Conservation (phyloP, 2,888 invertebrate genomes). For the Scaptomyza cyrtandrae region DNA sequence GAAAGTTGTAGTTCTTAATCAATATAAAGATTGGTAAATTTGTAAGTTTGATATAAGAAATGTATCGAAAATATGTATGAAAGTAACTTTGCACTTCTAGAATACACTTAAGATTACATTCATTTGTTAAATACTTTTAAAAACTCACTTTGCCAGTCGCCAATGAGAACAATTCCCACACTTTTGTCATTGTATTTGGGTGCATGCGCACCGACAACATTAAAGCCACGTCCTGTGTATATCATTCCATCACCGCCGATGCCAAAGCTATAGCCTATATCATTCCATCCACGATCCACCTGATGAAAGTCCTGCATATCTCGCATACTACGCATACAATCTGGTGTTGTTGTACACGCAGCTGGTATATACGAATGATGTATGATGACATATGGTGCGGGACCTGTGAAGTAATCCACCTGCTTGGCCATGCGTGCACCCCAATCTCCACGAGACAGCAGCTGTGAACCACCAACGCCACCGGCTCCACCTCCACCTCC, state of each 20-base stretch:
- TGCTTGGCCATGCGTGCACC: slow-evolving; percentile 85
- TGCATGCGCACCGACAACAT: slow-evolving; percentile 89
- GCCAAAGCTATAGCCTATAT: slow-evolving; percentile 90
- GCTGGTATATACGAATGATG: slow-evolving; percentile 89
- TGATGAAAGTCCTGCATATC: slow-evolving; percentile 89
- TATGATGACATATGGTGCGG: slow-evolving; percentile 89
- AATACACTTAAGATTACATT: no score
- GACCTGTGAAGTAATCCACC: slow-evolving; percentile 85
- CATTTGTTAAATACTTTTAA: background rate
- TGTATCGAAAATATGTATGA: no score
- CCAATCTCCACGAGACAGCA: slow-evolving; percentile 86
- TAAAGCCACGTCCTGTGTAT: slow-evolving; percentile 90
- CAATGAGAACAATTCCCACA: slow-evolving; percentile 90
- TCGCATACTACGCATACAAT: slow-evolving; percentile 87
- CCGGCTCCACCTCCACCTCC: slow-evolving; percentile 1
- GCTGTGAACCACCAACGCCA: slow-evolving; percentile 46
- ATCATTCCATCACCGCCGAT: slow-evolving; percentile 90
- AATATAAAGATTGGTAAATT: background rate
- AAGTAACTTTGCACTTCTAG: no score
- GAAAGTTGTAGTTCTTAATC: background rate
- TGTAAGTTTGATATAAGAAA: background rate
- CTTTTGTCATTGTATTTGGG: slow-evolving; percentile 88
- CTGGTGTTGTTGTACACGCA: slow-evolving; percentile 86
- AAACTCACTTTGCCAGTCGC: slow-evolving; percentile 89
- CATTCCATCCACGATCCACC: slow-evolving; percentile 87